phyloP scores from a whole-genome alignment of 2,113 vertebrate species.

The Bambusicola thoracicus region DNA sequence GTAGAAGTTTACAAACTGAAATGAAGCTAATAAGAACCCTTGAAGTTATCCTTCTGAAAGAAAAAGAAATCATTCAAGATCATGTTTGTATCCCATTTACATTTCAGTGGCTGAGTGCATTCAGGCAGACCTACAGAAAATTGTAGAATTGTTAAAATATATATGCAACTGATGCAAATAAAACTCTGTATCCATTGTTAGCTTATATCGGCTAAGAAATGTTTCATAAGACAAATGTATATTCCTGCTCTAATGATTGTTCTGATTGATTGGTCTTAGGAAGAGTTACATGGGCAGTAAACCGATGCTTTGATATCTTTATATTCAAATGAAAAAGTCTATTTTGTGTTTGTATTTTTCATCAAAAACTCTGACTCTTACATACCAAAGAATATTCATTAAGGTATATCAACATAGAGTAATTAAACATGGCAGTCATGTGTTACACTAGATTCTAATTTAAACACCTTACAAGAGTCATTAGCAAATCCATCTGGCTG shows the following conservation, averaged over 20 bases:
- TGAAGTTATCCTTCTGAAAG: not conserved
- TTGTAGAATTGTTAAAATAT: not conserved
- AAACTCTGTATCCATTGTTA: not conserved
- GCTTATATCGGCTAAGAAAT: not conserved
- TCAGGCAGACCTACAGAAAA: not conserved
- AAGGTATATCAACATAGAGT: conserved; percentile 22
- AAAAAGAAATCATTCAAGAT: not conserved
- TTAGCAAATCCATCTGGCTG: conserved; percentile 67
- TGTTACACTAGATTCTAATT: conserved; percentile 37
- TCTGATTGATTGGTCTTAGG: not conserved
- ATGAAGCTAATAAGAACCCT: not conserved
- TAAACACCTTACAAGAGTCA: conserved; percentile 63
- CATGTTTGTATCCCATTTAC: not conserved
- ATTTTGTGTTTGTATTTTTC: not conserved
- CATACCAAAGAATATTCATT: not conserved
- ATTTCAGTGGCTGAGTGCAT: not conserved
- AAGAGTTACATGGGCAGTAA: not conserved
- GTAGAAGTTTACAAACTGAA: not conserved
- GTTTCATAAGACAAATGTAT: not conserved
- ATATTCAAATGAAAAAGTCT: not conserved
- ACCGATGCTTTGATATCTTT: not conserved
- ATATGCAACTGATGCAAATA: not conserved
- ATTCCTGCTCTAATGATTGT: not conserved
- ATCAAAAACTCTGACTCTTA: not conserved
- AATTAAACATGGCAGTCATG: conserved; percentile 64